These are phyloP conservation scores for Melitaea cinxia DNA, from an alignment of 1,140 invertebrate genomes.

Conservation along the genomic window DNA sequence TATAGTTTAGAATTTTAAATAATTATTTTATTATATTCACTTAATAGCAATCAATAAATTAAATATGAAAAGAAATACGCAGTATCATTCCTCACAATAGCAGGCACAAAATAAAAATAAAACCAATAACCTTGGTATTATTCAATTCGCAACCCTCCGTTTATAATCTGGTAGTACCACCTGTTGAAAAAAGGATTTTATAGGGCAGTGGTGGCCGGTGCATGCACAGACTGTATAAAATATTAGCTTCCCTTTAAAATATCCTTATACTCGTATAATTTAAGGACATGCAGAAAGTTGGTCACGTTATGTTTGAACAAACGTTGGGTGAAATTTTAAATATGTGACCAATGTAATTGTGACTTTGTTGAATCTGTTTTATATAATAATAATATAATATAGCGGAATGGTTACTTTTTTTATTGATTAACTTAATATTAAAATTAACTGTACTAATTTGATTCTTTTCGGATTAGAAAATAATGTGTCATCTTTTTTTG, in stretches of 20 bases:
- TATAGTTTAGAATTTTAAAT: not conserved
- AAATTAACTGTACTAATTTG: no score
- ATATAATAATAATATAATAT: no score
- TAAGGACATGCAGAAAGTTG: slow-evolving; percentile 14
- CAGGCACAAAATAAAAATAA: slow-evolving; percentile 17
- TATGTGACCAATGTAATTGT: not conserved
- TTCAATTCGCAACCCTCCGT: slow-evolving; percentile 42
- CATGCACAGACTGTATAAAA: slow-evolving; percentile 25
- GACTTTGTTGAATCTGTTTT: not conserved
- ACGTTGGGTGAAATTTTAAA: slow-evolving; percentile 2
- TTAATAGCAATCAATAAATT: not conserved
- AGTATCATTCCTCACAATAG: slow-evolving; percentile 15
- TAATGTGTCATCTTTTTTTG: no score
- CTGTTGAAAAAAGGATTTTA: slow-evolving; percentile 44
- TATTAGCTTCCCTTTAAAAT: slow-evolving; percentile 17
- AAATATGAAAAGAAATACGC: not conserved
- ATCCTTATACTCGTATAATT: slow-evolving; percentile 5
- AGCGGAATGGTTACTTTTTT: not conserved
- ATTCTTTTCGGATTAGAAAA: no score
- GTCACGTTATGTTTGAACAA: not conserved
- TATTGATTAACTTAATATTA: no score
- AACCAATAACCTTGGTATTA: slow-evolving; percentile 28
- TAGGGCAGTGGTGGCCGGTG: slow-evolving; percentile 34
- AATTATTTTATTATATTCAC: not conserved
- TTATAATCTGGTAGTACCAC: slow-evolving; percentile 39